Base-by-base conservation (phyloP, 2,797 vertebrate species). In the Gallinago nigripennis region DNA sequence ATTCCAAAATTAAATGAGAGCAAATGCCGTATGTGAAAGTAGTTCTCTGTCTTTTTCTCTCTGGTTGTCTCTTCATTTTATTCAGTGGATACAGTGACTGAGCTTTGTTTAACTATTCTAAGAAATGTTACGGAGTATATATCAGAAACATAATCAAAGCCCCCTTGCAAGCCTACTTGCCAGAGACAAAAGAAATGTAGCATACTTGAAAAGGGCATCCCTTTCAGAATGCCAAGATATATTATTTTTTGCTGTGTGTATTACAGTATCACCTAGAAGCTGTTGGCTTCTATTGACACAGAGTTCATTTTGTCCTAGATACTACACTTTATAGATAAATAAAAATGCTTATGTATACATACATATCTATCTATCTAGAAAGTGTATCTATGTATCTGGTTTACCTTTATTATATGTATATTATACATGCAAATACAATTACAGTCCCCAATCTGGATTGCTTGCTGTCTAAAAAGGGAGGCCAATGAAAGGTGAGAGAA, bases 151-250 rank as follows among this genome's bases (percentile, higher is more conserved):
- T 65, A 61, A 91, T 89, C 75, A 71, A 88, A 48, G n/a, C 9
- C 33, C 35, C 28, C 15, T 84, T 86, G 51, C 56, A 85, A 70
- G 19, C 39, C 58, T 92, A 23, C 65, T 83, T 95, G 46, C 79
- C 60, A 88, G 65, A 95, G 85, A 95, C 93, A 86, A 85, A 90
- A 87, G 61, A 65, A 46, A 66, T 84, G 46, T 31, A 92, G 63
- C 66, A 27, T 91, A 66, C 63, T 76, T 88, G 58, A 92, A 90
- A 90, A 92, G 73, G 86, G 17, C 80, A 94, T 76, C 63, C 41
- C 46, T 95, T 92, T 85, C 91, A 93, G 60, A 87, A 65, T 92
- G 61, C 37, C 33, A 78, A 71, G 57, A 35, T 78, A 18, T 0
- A 2, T 33, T 69, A 31, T 45, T 83, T 75, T 90, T 95, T 92